Evolutionary conservation across 1,140 invertebrate species (phyloP), one percentile per base, ranked within the genome.

Genomic region (Atta colombica): DNA sequence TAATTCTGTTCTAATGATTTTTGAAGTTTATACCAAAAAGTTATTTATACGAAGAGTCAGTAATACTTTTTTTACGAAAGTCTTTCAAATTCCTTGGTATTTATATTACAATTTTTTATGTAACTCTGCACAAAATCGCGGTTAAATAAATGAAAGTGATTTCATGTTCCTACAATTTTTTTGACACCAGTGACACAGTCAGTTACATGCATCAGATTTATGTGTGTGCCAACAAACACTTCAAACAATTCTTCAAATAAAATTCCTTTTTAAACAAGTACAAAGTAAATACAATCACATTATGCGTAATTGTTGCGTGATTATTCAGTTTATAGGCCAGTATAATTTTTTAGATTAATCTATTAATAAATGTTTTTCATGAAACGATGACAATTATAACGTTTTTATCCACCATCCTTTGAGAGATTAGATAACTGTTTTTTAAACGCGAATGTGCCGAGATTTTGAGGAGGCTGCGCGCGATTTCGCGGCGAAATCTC

Each of bases 401-500:
- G 5, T 65, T 28, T 14, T 25, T n/a, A 28, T 45, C 16, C 35
- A 28, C 16, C 21, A 53, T 16, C 18, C 0, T 12, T 71, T 35
- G 61, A 21, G 61, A 21, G 55, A 61, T 0, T 25, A 49, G 25
- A 51, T 16, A 60, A 16, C 28, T 45, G 1, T 31, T 21, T 18
- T n/a, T 3, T 7, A 45, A 66, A 55, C 31, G 49, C 31, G 8
- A 51, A 35, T 35, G 14, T 35, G 35, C 65, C 45, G 28, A 58
- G 77, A 85, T 85, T 18, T 53, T 25, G 35, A 51, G 6, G 39
- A 66, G 55, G 51, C 21, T 75, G 89, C 60, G 82, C 60, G 82
- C 88, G 87, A 90, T 90, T 91, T 90, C 92, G 86, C 88, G 92
- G 89, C 92, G 88, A 91, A 94, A 94, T 94, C 94, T 93, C 93